These are phyloP conservation scores for Parnassius mnemosyne DNA, from an alignment of 2,888 invertebrate species.

Conservation along the genomic window DNA sequence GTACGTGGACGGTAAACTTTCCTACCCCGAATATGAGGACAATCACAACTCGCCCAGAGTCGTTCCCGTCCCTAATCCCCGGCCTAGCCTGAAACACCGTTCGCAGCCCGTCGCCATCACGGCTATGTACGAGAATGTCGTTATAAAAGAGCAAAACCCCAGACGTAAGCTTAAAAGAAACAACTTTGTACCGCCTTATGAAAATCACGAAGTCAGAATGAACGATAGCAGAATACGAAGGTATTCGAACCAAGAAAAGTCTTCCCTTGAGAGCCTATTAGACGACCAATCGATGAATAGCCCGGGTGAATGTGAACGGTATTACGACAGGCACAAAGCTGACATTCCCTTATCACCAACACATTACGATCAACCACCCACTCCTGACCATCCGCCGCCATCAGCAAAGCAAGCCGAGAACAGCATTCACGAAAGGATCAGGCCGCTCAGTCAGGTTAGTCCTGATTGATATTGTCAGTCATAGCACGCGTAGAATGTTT, in stretches of 20 bases:
- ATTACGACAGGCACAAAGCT: constrained; percentile 63
- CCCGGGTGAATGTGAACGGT: constrained; percentile 72
- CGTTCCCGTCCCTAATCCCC: constrained; percentile 68
- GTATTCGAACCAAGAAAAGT: constrained; percentile 75
- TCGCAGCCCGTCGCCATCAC: constrained; percentile 87
- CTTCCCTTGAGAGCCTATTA: constrained; percentile 82
- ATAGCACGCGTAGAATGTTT: not conserved
- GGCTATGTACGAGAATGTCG: constrained; percentile 86
- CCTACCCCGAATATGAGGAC: constrained; percentile 78
- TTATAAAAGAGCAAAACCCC: constrained; percentile 86
- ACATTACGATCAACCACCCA: constrained; percentile 94
- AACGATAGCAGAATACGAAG: constrained; percentile 64
- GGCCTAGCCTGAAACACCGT: constrained; percentile 70
- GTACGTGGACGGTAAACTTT: constrained; percentile 85
- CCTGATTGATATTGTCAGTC: constrained; percentile 41
- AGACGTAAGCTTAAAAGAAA: constrained; percentile 84
- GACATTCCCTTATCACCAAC: constrained; percentile 90
- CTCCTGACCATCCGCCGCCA: constrained; percentile 96
- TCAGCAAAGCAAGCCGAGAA: constrained; percentile 93
- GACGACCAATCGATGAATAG: constrained; percentile 80
- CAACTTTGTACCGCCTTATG: constrained; percentile 80
- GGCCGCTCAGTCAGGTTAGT: constrained; percentile 94
- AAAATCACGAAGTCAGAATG: constrained; percentile 81
- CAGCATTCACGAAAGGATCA: constrained; percentile 93
- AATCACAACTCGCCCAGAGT: constrained; percentile 67